phyloP scores from a whole-genome alignment of 2,888 invertebrate species.

The Nomada ruficornis region DNA sequence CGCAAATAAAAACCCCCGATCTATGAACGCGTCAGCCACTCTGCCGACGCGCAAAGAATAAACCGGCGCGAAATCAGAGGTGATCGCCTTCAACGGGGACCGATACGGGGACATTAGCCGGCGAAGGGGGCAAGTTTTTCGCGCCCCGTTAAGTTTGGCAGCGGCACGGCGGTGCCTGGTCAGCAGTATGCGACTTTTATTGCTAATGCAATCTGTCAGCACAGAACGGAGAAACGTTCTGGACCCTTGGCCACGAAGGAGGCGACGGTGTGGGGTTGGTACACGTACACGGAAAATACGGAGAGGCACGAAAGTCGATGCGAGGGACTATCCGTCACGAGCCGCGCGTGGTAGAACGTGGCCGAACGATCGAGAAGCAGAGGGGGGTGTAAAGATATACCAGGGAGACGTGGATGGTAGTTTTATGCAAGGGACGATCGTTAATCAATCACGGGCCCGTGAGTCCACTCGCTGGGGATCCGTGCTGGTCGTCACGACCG shows the following conservation, averaged over 20 bases:
- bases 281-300: constrained; percentile 49
- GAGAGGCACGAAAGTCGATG: constrained; percentile 40
- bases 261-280: constrained; percentile 21
- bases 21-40: not conserved
- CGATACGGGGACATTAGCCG: constrained; percentile 5
- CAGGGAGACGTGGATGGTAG: constrained; percentile 61
- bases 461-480: constrained; percentile 51
- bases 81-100: not conserved
- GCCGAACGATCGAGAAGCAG: constrained; percentile 15
- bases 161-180: constrained; percentile 23
- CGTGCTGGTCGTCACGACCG: constrained; percentile 56
- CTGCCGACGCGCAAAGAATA: not conserved
- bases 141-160: constrained; percentile 69
- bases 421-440: constrained; percentile 80
- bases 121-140: constrained; percentile 72
- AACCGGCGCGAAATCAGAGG: not conserved
- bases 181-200: constrained; percentile 72
- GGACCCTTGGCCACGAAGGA: constrained; percentile 8
- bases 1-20: not conserved
- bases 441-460: constrained; percentile 78
- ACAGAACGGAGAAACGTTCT: constrained; percentile 48
- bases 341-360: constrained; percentile 59
- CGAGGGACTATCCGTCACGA: constrained; percentile 64
- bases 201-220: constrained; percentile 75
- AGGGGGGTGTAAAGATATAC: constrained; percentile 52